Evolutionary conservation across 2,888 invertebrate genomes (phyloP), one percentile per base, ranked within the genome.

Genomic region (Escarpia spicata): DNA sequence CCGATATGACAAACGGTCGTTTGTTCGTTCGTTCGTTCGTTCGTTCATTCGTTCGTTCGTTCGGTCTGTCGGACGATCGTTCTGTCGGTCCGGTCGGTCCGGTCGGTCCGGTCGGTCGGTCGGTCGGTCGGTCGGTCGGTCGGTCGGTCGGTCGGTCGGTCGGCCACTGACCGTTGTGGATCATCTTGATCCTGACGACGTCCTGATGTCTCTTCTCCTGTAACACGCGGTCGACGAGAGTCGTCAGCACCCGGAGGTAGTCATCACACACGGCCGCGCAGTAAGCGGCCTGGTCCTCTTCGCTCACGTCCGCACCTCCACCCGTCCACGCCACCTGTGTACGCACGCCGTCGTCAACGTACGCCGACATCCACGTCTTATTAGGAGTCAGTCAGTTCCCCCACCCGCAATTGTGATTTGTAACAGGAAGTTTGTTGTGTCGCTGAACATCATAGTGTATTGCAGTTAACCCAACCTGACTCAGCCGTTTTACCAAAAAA

Each of bases 171-270:
- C 75, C 75, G 75, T 75, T 75, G 75, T 75, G 75, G 6, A 75
- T 75, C 19, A 75, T 15, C 75, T 75, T 75, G 75, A 75, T n/a
- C 75, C 75, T 75, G 75, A 75, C 75, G 75, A 75, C n/a, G n/a
- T 75, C 26, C 75, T 75, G 75, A 26, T 75, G 75, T 75, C n/a
- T 75, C 26, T 75, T 75, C 75, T 75, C 75, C 26, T 75, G n/a
- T 6, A 75, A n/a, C 75, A 75, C 75, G 19, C 75, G 75, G n/a
- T 75, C 75, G 26, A 75, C 75, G 75, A 75, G 75, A 3, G 75
- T 75, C 75, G 75, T 75, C 75, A 75, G 75, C 75, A 75, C 75
- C 75, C 75, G 75, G 75, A 75, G 75, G 75, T 75, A 75, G 75
- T 75, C 75, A 26, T 75, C 75, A 75, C 75, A 26, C 26, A 75